phyloP scores from a whole-genome alignment of 1,140 invertebrate genomes.

The Drosophila fuyamai region DNA sequence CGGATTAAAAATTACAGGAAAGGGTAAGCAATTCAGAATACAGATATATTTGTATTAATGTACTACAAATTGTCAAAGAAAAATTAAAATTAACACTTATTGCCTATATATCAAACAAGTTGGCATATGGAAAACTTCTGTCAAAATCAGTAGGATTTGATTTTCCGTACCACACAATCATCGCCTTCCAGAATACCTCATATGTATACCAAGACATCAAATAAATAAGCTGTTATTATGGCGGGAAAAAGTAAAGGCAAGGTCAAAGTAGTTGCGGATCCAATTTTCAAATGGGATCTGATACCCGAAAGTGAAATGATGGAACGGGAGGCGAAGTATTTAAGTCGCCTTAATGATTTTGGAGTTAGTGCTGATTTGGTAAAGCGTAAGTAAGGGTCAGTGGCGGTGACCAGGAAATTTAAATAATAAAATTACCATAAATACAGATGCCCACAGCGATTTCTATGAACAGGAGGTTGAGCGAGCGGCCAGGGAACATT shows the following conservation, averaged over 20 bases:
- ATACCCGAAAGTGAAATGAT: slow-evolving; percentile 28
- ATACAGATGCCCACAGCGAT: slow-evolving; percentile 30
- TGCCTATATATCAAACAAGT: neutral
- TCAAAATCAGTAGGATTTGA: neutral
- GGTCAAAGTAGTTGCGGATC: neutral
- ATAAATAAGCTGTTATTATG: neutral
- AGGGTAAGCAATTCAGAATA: no score
- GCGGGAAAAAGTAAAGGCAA: neutral
- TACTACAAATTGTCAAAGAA: no score
- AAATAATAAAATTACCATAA: neutral
- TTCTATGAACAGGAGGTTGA: slow-evolving; percentile 17
- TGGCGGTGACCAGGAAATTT: neutral
- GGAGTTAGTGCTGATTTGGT: slow-evolving; percentile 26
- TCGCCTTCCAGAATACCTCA: neutral
- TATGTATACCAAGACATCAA: neutral
- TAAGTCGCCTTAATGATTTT: slow-evolving; percentile 38
- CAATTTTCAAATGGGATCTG: neutral
- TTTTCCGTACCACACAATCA: neutral
- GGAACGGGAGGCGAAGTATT: slow-evolving; percentile 15
- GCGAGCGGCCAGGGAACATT: slow-evolving; percentile 28
- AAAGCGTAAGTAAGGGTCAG: slow-evolving; percentile 21
- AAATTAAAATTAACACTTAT: no score
- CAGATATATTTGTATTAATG: no score
- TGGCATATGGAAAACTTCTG: neutral
- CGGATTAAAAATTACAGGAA: no score